Evolutionary conservation across 2,113 vertebrate genomes (phyloP).

Genomic region (Campylomormyrus numenius): DNA sequence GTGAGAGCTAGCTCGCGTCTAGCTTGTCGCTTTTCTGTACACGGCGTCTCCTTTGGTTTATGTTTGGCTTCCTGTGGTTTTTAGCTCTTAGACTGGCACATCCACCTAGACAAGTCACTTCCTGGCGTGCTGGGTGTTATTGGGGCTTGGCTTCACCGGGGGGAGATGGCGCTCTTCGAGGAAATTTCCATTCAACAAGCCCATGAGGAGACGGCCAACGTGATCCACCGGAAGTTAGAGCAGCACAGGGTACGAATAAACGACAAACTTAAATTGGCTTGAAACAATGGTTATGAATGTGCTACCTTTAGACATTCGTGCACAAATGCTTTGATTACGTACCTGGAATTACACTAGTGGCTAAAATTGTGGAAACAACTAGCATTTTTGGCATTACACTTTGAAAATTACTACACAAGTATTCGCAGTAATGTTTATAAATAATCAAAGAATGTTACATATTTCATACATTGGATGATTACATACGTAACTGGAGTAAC

Average conservation of each 20-base stretch:
- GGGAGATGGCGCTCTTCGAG: constrained; percentile 80
- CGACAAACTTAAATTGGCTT: neutral
- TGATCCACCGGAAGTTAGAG: constrained; percentile 81
- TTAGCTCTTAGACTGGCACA: constrained; percentile 90
- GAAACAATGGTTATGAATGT: neutral
- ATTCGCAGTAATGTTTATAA: neutral
- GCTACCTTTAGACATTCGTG: neutral
- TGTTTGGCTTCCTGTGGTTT: constrained; percentile 8
- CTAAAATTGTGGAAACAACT: neutral
- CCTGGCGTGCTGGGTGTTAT: constrained; percentile 86
- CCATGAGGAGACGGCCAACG: constrained; percentile 88
- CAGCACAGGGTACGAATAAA: constrained; percentile 74
- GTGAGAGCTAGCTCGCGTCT: constrained; percentile 52
- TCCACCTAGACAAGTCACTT: constrained; percentile 88
- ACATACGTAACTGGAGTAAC: neutral
- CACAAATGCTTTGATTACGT: neutral
- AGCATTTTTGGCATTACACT: neutral
- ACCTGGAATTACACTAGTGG: neutral
- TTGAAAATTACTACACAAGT: neutral
- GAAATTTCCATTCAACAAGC: constrained; percentile 81
- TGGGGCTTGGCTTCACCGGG: constrained; percentile 86
- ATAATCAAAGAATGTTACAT: neutral
- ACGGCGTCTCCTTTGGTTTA: neutral
- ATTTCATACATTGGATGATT: neutral
- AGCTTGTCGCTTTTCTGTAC: neutral